Conservation (phyloP, 2,888 invertebrate genomes). For the Napeogenes inachia region DNA sequence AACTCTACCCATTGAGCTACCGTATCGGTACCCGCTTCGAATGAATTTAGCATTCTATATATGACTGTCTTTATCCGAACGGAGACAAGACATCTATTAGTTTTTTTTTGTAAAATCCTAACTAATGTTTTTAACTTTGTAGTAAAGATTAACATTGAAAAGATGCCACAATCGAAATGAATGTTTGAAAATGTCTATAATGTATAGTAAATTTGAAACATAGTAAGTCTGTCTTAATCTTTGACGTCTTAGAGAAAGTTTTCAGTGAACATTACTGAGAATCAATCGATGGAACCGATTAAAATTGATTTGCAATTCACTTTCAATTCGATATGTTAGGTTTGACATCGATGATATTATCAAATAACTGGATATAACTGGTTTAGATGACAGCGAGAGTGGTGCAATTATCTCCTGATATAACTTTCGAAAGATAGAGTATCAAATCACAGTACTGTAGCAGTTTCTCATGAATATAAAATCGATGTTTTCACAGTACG, state of each 20-base stretch:
- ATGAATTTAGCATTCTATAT: too few species aligned
- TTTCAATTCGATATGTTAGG: conserved; percentile 17
- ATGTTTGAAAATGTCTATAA: too few species aligned
- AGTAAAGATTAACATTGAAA: too few species aligned
- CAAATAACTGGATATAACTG: conserved; percentile 28
- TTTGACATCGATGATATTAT: conserved; percentile 23
- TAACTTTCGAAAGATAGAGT: conserved; percentile 36
- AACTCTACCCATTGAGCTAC: too few species aligned
- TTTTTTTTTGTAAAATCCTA: too few species aligned
- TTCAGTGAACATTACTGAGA: conserved; percentile 9
- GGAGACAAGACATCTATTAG: too few species aligned
- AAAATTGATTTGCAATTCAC: not conserved
- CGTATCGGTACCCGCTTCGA: too few species aligned
- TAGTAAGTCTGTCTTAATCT: not conserved
- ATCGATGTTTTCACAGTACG: conserved; percentile 19
- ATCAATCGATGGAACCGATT: conserved; percentile 11
- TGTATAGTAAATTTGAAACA: too few species aligned
- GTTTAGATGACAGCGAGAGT: conserved; percentile 35
- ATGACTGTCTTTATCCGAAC: too few species aligned
- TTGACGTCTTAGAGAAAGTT: conserved; percentile 5
- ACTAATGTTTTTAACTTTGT: too few species aligned
- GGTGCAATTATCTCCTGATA: conserved; percentile 29
- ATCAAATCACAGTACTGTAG: conserved; percentile 30
- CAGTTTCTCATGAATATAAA: conserved; percentile 29
- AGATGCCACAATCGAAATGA: too few species aligned